Percentiles rank a stretch among this genome's conserved stretches.
phyloP scores from a whole-genome alignment of 2,113 vertebrate species.

The Neodon shergylaensis region DNA sequence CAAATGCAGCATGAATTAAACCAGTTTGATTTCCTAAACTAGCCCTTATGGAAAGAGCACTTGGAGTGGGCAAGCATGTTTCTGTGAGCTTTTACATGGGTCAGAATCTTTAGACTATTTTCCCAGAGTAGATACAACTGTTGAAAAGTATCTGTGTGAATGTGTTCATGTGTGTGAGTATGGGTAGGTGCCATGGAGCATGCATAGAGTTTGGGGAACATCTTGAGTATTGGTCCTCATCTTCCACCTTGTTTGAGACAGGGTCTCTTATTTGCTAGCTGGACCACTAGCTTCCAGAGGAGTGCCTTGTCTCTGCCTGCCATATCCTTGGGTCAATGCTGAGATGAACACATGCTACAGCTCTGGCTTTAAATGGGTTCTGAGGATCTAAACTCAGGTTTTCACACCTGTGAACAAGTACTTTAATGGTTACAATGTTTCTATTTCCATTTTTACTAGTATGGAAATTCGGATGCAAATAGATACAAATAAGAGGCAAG shows the following conservation, averaged over 20 bases:
- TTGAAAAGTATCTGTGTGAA: not conserved
- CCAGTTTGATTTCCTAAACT: not conserved
- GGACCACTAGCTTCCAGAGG: not conserved
- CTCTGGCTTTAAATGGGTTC: not conserved
- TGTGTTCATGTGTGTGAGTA: not conserved
- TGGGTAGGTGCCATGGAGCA: not conserved
- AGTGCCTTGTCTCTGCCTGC: not conserved
- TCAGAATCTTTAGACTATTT: not conserved
- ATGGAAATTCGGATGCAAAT: not conserved
- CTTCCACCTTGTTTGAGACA: not conserved
- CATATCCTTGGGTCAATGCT: not conserved
- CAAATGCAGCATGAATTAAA: not conserved
- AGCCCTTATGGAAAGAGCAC: not conserved
- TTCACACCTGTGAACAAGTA: not conserved
- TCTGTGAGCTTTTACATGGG: not conserved
- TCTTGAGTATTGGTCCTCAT: not conserved
- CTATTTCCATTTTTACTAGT: constrained; percentile 14
- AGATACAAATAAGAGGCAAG: not conserved
- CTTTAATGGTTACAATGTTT: not conserved
- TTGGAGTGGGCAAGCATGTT: not conserved
- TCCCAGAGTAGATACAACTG: not conserved
- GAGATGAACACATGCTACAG: not conserved
- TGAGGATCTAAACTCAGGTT: not conserved
- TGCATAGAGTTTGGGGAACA: not conserved
- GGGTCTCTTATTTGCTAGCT: not conserved